Base-by-base conservation (phyloP, 2,113 vertebrate species). In the Campylomormyrus tamandua region DNA sequence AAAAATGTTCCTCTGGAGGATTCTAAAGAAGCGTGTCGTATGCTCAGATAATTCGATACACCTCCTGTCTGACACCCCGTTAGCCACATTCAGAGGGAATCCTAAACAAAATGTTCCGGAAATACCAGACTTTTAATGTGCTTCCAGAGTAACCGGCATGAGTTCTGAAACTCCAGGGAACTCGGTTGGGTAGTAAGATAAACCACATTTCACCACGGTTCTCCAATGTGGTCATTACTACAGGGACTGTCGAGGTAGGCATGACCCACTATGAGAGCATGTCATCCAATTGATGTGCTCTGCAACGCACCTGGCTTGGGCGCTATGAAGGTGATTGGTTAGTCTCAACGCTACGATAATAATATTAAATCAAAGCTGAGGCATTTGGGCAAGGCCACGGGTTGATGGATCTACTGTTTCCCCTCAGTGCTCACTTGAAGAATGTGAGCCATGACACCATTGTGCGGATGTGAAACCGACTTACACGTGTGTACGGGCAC, bases 321-420 rank as follows among this genome's bases (percentile, higher is more conserved):
- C 92, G 92, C 93, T 92, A 93, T 93, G 92, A 94, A 94, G 93
- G 93, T 94, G 95, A 94, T 84, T 39, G 88, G 92, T 88, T 91
- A 93, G 90, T 90, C 90, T 92, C 91, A 52, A 88, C 39, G 92
- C 91, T 87, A n/a, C 88, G 92, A 93, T 92, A 66, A 94, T 93
- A 58, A 91, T 91, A 94, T 93, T 92, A 91, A 70, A 92, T 92
- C 24, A 88, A 46, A 52, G 58, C 58, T 50, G 39, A 24, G 77
- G 77, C 80, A 10, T 24, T 39, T 53, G 49, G 39, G 89, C n/a
- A 31, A 21, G 11, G 88, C 49, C 87, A 27, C 24, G 0, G 15
- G 5, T 11, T 35, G 84, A 87, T 48, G n/a, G 45, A 10, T 31
- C 88, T 17, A 85, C 90, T 87, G 56, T 83, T 45, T 53, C 66